These are phyloP conservation scores for Hepsetus odoe DNA, from an alignment of 2,113 vertebrate genomes.

Conservation along the genomic window DNA sequence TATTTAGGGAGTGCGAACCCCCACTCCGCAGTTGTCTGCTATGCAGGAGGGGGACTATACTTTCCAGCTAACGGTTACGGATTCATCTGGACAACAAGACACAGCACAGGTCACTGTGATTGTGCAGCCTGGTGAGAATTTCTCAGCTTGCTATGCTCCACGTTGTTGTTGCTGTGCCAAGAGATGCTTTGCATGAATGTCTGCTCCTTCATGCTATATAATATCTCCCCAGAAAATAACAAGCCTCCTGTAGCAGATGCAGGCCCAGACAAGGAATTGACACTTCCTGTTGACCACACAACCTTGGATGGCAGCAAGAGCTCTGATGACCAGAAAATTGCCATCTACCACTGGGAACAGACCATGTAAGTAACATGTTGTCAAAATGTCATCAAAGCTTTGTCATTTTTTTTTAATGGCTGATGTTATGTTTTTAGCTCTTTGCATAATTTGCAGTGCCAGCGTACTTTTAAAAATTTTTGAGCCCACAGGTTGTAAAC, in stretches of 20 bases:
- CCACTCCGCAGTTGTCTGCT: conserved; percentile 90
- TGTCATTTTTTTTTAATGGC: neutral
- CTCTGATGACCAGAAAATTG: conserved; percentile 92
- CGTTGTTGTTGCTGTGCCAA: neutral
- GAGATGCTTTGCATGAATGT: neutral
- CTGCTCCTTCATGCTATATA: neutral
- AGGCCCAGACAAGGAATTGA: conserved; percentile 96
- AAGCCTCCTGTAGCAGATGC: conserved; percentile 92
- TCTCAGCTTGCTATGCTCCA: neutral
- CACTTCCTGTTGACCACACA: conserved; percentile 91
- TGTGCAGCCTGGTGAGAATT: conserved; percentile 90
- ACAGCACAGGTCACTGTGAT: conserved; percentile 94
- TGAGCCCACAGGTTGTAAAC: no score
- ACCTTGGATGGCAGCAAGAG: conserved; percentile 94
- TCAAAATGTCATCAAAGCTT: neutral
- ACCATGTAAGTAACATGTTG: conserved; percentile 76
- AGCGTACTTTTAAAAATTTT: no score
- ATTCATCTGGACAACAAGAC: conserved; percentile 91
- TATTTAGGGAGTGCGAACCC: conserved; percentile 88
- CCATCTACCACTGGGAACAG: conserved; percentile 89
- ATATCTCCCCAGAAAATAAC: conserved; percentile 86
- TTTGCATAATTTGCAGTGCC: neutral
- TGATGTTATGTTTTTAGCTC: neutral
- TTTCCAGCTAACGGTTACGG: conserved; percentile 93
- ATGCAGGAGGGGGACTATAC: conserved; percentile 98